Evolutionary conservation across 2,888 invertebrate genomes (phyloP).

Genomic region (Acleris holmiana): DNA sequence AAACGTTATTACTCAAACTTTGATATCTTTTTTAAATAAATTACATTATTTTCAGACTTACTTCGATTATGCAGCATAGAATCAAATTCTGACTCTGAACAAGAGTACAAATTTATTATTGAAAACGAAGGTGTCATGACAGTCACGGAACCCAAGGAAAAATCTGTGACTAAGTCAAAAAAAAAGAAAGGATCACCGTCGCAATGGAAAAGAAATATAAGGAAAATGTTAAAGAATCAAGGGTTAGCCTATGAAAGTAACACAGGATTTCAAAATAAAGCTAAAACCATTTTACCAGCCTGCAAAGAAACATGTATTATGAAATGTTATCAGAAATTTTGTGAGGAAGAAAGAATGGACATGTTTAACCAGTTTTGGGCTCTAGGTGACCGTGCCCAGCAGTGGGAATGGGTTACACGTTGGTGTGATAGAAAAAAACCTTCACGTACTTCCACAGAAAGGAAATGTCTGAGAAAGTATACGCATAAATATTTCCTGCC

Average conservation of each 20-base stretch:
- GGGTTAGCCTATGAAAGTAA: not conserved
- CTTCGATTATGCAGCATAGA: too few relatives aligned
- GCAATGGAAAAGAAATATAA: not conserved
- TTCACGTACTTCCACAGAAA: not conserved
- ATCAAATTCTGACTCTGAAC: too few relatives aligned
- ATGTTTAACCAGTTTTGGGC: conserved; percentile 2
- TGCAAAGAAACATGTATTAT: conserved; percentile 5
- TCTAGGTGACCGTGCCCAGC: not conserved
- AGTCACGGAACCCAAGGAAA: not conserved
- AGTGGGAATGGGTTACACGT: not conserved
- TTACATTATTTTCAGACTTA: too few relatives aligned
- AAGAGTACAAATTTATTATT: too few relatives aligned
- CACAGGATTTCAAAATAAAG: not conserved
- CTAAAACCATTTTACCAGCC: conserved; percentile 1
- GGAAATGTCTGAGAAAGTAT: not conserved
- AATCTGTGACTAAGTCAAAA: too few relatives aligned
- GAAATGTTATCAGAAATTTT: not conserved
- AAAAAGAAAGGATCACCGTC: not conserved
- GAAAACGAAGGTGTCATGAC: too few relatives aligned
- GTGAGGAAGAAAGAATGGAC: not conserved
- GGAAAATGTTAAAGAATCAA: not conserved
- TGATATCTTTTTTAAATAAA: too few relatives aligned
- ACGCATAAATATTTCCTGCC: conserved; percentile 4
- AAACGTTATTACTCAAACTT: too few relatives aligned
- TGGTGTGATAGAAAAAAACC: conserved; percentile 3